Base-by-base conservation (phyloP, 2,888 invertebrate genomes). In the Dolichomitus sp. region DNA sequence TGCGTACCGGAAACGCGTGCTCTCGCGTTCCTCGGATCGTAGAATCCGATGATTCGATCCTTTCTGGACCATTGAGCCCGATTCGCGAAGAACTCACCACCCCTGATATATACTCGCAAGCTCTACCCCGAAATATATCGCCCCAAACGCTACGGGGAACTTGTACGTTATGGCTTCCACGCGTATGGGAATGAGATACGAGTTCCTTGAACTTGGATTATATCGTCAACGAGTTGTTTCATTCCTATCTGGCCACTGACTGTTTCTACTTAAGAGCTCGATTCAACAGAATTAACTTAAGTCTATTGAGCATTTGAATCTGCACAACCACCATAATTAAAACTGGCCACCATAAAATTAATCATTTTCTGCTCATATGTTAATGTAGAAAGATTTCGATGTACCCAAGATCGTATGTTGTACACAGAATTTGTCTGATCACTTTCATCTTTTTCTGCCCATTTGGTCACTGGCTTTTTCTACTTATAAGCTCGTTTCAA, bases 11-110 rank as follows among this genome's bases (percentile, higher is more conserved):
- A 84, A 86, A 84, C 61, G 75, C 54, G 42, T 54, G 70, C 59
- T 69, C 63, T 57, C 69, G 54, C 40, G 30, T 80, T n/a, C 33
- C 37, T 52, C 63, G 70, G 57, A 37, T 74, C 80, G 69, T 40
- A 57, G 50, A 72, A 87, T 86, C 87, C 88, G 87, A 87, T 90
- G 89, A 92, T 92, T 91, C 90, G 90, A 92, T 92, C 79, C 81
- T 88, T 92, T 92, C 91, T 89, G 88, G 88, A 87, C 90, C 91
- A 92, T 90, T 92, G 90, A 89, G 87, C 88, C 84, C 88, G 89
- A 92, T 90, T 91, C 89, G 84, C 76, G 73, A 74, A 73, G 42
- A 73, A 73, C 80, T 83, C 77, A 69, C 77, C 83, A 74, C 77
- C 83, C 76, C 72, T 33, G 83, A 52, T 59, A 4, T 7, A 23